Base-by-base conservation (phyloP, 2,888 invertebrate species). In the Oscheius onirici region DNA sequence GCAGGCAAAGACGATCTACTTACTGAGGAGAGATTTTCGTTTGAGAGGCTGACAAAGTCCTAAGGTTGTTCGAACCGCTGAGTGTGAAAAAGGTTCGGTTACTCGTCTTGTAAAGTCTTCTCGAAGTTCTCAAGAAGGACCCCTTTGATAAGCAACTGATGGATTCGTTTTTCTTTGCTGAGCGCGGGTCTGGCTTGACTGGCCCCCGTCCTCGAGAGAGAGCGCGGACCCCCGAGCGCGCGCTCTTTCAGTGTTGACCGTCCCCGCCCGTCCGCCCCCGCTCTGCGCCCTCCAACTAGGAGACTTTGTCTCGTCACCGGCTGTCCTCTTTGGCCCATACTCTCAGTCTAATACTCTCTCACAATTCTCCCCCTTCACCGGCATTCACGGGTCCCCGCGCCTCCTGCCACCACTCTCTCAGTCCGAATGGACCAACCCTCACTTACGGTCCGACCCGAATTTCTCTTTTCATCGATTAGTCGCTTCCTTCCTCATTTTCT, bases 291-390 rank as follows among this genome's bases (percentile, higher is more conserved):
- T 60, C 60, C 60, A 41, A 22, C 66, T 17, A 40, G 34, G 26
- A n/a, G 24, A 22, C 34, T n/a, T 20, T 26, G n/a, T 57, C 69
- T 58, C 54, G 26, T 60, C 46, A 57, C 69, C 57, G 52, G 24
- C 69, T 17, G 54, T 24, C 28, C 20, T 69, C 63, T 63, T 34
- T 63, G n/a, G 13, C 46, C 46, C 26, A 46, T 49, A 26, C 63
- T 49, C 49, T 20, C 26, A 22, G 8, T 58, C 40, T n/a, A 26
- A n/a, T 17, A 41, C 40, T 20, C 22, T 41, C 60, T 26, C 55
- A 15, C 10, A 15, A 17, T 60, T 41, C 60, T 20, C 22, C 11
- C 34, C 17, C 67, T 17, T 13, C 46, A 26, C 58, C 58, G 58
- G n/a, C 40, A 22, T 58, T 58, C 58, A 58, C 24, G 24, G 58